Percentiles rank a stretch among this genome's conserved stretches.
Evolutionary conservation across 2,797 vertebrate genomes (phyloP).

Genomic region (Margarornis squamiger): DNA sequence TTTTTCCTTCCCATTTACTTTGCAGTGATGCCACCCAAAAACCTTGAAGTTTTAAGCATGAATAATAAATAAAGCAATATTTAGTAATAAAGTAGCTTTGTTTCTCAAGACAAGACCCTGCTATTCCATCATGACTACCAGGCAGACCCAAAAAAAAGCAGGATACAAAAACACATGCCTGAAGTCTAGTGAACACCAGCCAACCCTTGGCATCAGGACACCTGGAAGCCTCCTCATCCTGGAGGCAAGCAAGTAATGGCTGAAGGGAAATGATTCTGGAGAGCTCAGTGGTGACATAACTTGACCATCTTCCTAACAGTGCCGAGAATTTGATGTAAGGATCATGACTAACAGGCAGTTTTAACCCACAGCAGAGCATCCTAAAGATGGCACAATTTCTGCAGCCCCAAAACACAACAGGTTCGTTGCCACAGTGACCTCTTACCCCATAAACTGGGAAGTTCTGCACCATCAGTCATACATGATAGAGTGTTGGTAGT

Average conservation of each 20-base stretch:
- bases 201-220: not conserved
- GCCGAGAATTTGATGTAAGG: not conserved
- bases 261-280: not conserved
- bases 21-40: not conserved
- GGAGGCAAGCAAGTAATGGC: not conserved
- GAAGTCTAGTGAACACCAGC: not conserved
- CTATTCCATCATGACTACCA: not conserved
- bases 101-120: not conserved
- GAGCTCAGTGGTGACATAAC: not conserved
- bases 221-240: not conserved
- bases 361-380: not conserved
- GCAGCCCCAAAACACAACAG: not conserved
- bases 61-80: not conserved
- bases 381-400: not conserved
- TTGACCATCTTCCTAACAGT: not conserved
- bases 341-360: accelerated
- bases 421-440: not conserved
- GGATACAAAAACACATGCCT: not conserved
- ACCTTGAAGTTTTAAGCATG: not conserved
- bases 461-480: not conserved
- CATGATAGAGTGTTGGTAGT: accelerated
- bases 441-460: not conserved
- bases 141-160: not conserved
- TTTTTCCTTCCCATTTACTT: not conserved
- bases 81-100: not conserved